Conservation (phyloP, 1,140 invertebrate genomes). For the Solen grandis region DNA sequence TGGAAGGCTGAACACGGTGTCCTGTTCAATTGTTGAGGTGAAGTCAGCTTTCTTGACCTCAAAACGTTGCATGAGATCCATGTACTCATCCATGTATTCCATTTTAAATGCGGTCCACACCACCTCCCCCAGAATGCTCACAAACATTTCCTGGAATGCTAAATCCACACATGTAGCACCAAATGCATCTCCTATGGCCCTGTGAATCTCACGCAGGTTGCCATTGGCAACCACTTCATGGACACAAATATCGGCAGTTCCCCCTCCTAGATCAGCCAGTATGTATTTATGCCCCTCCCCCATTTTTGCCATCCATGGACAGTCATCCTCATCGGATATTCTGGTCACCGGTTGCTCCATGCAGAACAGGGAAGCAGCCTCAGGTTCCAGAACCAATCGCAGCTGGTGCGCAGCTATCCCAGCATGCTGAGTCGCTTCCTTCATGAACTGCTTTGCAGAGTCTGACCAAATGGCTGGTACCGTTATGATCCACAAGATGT, state of each 20-base stretch:
- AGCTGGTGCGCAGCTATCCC: constrained; percentile 42
- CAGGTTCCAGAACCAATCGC: constrained; percentile 55
- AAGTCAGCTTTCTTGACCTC: constrained; percentile 25
- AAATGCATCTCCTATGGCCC: neutral
- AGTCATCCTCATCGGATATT: neutral
- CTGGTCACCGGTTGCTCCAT: constrained; percentile 31
- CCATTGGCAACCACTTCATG: constrained; percentile 3
- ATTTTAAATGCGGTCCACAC: constrained; percentile 11
- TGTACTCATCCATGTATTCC: neutral
- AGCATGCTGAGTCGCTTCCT: constrained; percentile 38
- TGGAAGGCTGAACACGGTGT: too few relatives aligned
- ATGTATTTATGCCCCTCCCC: constrained; percentile 34
- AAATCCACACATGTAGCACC: constrained; percentile 7
- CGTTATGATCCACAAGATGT: constrained; percentile 50
- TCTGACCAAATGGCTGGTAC: constrained; percentile 52
- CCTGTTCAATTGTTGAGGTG: neutral
- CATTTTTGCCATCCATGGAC: neutral
- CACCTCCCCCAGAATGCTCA: constrained; percentile 9
- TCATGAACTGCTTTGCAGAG: constrained; percentile 43
- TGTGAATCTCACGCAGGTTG: neutral
- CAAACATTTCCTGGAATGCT: neutral
- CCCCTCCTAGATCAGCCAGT: constrained; percentile 53
- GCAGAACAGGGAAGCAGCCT: constrained; percentile 55
- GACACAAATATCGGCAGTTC: neutral
- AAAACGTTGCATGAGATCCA: constrained; percentile 13